Evolutionary conservation across 2,797 vertebrate genomes (phyloP), one percentile per base, ranked within the genome.

Genomic region (Phrynocephalus forsythii): DNA sequence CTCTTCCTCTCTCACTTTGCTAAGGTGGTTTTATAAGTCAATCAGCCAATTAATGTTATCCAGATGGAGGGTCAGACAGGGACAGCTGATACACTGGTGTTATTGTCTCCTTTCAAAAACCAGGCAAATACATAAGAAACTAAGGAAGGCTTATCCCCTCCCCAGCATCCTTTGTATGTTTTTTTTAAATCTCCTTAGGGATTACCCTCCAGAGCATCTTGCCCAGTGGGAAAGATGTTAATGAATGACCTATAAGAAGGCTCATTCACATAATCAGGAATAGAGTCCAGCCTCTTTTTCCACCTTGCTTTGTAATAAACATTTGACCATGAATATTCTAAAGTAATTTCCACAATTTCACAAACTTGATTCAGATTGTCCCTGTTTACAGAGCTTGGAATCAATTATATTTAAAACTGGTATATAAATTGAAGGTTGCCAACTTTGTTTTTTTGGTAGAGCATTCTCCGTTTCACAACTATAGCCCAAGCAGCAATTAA

Each of bases 51-150:
- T 84, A 88, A 79, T 73, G 52, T 30, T 80, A 68, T 72, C 85
- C 85, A 86, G 78, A 75, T 86, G 85, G 78, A 81, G 52, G 79
- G 79, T 86, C 33, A 86, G 30, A 11, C 79, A 73, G 85, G 85
- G 85, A 86, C 78, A 81, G 26, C 28, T 86, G n/a, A 81, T 73
- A 67, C 52, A 4, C 20, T 73, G 18, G 78, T 63, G 33, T 66
- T 73, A 72, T 81, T 73, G 50, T 48, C 85, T 81, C 33, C 69
- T 79, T 79, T 84, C 66, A 67, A 80, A 83, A 24, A 33, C n/a
- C 44, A 67, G n/a, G 78, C 69, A 73, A 63, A 86, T 26, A 15
- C 18, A 13, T 20, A 68, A 22, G 71, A 83, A 77, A 76, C 30
- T 10, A 48, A 77, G 52, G 72, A 28, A n/a, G 66, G 79, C 13